Evolutionary conservation across 1,140 invertebrate species (phyloP).

Genomic region (Colletes latitarsis): DNA sequence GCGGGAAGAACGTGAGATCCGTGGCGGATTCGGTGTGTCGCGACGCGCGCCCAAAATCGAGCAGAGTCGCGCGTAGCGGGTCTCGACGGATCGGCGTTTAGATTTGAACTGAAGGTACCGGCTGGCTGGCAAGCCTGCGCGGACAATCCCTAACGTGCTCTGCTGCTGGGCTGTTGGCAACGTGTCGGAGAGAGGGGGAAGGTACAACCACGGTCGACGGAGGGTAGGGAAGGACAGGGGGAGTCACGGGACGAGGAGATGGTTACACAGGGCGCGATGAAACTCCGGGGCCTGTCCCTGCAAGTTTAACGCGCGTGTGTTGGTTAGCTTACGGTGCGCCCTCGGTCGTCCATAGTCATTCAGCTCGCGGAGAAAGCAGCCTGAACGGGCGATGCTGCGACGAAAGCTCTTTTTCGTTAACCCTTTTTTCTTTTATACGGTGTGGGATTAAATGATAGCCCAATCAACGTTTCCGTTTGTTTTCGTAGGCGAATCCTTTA

Average conservation of each 20-base stretch:
- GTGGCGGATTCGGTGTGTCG: slow-evolving; percentile 1
- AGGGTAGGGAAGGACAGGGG: slow-evolving; percentile 12
- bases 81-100: slow-evolving; percentile 36
- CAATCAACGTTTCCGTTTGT: too few species aligned
- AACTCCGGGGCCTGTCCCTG: slow-evolving; percentile 24
- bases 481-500: too few species aligned
- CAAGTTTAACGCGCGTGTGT: not conserved
- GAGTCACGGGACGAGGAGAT: slow-evolving; percentile 16
- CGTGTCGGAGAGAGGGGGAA: slow-evolving; percentile 39
- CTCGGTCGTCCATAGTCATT: slow-evolving; percentile 2
- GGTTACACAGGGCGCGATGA: slow-evolving; percentile 38
- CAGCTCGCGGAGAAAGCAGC: not conserved
- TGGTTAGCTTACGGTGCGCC: not conserved
- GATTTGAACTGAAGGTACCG: slow-evolving; percentile 41
- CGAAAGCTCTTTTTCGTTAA: slow-evolving; percentile 7
- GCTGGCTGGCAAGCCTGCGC: slow-evolving; percentile 8
- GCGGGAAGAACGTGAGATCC: not conserved
- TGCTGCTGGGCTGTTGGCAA: slow-evolving; percentile 15
- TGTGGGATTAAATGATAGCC: too few species aligned
- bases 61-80: slow-evolving; percentile 7
- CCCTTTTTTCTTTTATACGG: not conserved
- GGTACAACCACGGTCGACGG: not conserved
- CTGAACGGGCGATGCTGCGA: not conserved
- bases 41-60: slow-evolving; percentile 51
- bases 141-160: slow-evolving; percentile 20